These are phyloP conservation scores for Yponomeuta sedellus DNA, from an alignment of 2,888 invertebrate genomes.

Conservation along the genomic window DNA sequence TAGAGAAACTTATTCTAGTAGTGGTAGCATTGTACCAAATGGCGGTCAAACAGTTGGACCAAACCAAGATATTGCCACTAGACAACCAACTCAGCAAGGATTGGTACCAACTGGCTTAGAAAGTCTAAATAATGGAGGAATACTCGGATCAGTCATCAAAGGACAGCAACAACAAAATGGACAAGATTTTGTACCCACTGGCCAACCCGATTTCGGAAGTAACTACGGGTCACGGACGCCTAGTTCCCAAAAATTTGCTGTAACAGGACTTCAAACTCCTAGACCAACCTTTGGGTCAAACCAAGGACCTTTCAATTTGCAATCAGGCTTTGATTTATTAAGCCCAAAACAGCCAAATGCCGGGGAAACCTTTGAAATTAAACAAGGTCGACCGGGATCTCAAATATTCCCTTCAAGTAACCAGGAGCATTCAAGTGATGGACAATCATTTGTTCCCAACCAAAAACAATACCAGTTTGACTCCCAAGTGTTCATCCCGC, in stretches of 20 bases:
- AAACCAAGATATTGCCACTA: neutral
- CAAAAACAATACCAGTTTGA: neutral
- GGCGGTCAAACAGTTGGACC: conserved; percentile 13
- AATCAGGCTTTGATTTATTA: neutral
- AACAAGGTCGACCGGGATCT: neutral
- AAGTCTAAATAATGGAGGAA: neutral
- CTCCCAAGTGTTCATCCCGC: neutral
- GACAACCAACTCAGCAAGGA: neutral
- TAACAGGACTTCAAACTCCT: neutral
- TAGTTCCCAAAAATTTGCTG: neutral
- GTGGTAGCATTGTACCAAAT: conserved; percentile 7
- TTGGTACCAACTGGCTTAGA: too few relatives aligned
- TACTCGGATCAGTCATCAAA: neutral
- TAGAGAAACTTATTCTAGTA: conserved; percentile 23
- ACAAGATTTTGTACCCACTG: neutral
- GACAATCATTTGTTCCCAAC: neutral
- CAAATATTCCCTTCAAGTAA: neutral
- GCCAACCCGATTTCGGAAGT: neutral
- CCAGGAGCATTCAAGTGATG: neutral
- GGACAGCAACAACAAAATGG: neutral
- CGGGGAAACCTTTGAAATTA: neutral
- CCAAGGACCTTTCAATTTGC: neutral
- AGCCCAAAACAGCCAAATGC: neutral
- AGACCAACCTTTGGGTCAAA: neutral
- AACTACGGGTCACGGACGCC: neutral